Evolutionary conservation across 1,140 invertebrate genomes (phyloP).

Genomic region (Panagrolaimus sp.): DNA sequence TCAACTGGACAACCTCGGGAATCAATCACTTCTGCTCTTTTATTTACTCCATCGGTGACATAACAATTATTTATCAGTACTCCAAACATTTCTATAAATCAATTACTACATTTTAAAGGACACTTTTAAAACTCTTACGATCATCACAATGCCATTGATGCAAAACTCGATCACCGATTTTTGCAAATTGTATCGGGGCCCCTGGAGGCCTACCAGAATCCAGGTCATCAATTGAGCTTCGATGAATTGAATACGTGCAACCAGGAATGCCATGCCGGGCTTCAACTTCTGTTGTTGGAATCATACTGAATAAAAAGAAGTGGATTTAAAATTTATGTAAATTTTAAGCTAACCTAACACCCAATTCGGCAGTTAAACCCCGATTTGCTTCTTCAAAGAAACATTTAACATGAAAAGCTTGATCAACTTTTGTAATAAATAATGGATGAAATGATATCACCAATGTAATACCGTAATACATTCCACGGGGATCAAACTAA

Average conservation of each 20-base stretch:
- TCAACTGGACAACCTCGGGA: slow-evolving; percentile 50
- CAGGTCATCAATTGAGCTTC: slow-evolving; percentile 52
- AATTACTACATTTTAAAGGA: background rate
- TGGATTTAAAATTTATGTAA: too few relatives aligned
- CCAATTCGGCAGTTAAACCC: slow-evolving; percentile 57
- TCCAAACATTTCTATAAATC: slow-evolving; percentile 55
- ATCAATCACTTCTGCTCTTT: slow-evolving; percentile 49
- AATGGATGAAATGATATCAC: slow-evolving; percentile 59
- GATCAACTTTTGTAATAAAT: slow-evolving; percentile 59
- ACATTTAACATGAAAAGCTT: slow-evolving; percentile 59
- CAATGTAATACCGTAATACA: slow-evolving; percentile 59
- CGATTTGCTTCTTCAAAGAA: slow-evolving; percentile 58
- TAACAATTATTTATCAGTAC: slow-evolving; percentile 58
- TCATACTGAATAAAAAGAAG: slow-evolving; percentile 44
- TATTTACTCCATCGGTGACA: slow-evolving; percentile 56
- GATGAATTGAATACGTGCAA: slow-evolving; percentile 54
- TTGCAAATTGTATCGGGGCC: slow-evolving; percentile 53
- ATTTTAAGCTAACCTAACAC: slow-evolving; percentile 29
- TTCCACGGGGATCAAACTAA: slow-evolving; percentile 56
- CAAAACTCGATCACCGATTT: slow-evolving; percentile 54
- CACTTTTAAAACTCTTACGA: slow-evolving; percentile 27
- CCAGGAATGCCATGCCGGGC: slow-evolving; percentile 58
- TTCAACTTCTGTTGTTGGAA: slow-evolving; percentile 59
- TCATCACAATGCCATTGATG: slow-evolving; percentile 60
- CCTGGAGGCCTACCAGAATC: slow-evolving; percentile 54